phyloP scores from a whole-genome alignment of 92 coral and sea anemone species.

The Umimayanthus chanpuru region DNA sequence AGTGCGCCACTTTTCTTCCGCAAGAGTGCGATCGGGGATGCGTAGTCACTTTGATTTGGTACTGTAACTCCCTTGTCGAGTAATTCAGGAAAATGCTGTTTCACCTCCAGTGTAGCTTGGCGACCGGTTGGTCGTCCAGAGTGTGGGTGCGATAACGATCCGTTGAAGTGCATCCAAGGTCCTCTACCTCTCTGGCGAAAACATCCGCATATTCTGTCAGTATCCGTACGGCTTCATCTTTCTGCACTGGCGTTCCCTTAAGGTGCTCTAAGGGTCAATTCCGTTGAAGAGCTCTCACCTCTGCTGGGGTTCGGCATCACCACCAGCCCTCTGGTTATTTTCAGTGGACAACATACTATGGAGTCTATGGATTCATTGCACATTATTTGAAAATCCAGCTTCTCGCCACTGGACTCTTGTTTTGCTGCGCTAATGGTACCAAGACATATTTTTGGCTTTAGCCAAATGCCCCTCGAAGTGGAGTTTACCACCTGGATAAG shows the following conservation, averaged over 20 bases:
- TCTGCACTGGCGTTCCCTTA: constrained; percentile 54
- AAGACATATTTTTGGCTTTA: too few species aligned
- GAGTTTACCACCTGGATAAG: too few species aligned
- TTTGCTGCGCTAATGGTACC: too few species aligned
- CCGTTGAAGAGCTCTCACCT: constrained; percentile 45
- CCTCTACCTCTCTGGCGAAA: constrained; percentile 41
- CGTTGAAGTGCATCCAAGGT: constrained; percentile 49
- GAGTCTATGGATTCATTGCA: constrained; percentile 58
- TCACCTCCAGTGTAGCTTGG: constrained; percentile 57
- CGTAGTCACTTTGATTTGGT: constrained; percentile 55
- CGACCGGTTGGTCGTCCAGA: too few species aligned
- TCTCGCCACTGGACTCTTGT: too few species aligned
- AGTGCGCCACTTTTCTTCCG: too few species aligned
- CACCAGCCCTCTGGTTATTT: constrained; percentile 40
- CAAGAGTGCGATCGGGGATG: constrained; percentile 63
- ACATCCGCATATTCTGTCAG: constrained; percentile 53
- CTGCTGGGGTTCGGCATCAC: constrained; percentile 25
- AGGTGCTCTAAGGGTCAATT: constrained; percentile 46
- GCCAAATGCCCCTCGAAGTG: too few species aligned
- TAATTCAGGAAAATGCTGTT: constrained; percentile 55
- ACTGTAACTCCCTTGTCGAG: constrained; percentile 52
- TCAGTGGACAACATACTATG: constrained; percentile 59
- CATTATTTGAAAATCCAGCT: background rate
- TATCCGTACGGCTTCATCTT: constrained; percentile 51
- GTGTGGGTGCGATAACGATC: constrained; percentile 50